phyloP scores from a whole-genome alignment of 2,113 vertebrate species.

The Gopherus evgoodei region DNA sequence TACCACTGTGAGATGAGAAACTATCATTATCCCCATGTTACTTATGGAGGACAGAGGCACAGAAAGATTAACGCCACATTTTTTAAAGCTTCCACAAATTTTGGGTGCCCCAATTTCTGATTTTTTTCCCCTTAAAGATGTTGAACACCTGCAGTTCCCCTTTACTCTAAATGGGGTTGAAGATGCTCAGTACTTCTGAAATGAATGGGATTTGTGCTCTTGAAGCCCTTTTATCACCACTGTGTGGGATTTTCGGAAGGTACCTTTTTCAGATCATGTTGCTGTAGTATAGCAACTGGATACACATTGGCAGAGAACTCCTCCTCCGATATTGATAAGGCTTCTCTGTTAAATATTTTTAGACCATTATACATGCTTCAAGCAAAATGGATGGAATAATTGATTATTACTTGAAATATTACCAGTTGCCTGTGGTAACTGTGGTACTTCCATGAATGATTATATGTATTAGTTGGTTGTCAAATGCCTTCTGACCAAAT shows the following conservation, averaged over 20 bases:
- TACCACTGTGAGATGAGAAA: not conserved
- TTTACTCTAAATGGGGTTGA: not conserved
- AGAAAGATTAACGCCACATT: not conserved
- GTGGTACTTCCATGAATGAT: not conserved
- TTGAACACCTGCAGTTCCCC: not conserved
- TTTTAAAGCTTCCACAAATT: not conserved
- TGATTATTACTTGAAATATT: not conserved
- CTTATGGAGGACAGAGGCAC: not conserved
- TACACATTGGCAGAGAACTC: not conserved
- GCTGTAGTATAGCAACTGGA: not conserved
- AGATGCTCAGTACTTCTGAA: not conserved
- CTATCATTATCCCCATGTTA: not conserved
- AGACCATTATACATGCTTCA: not conserved
- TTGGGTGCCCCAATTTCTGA: not conserved
- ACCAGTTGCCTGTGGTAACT: not conserved
- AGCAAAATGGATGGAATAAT: not conserved
- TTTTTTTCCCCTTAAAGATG: not conserved
- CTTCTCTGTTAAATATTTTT: not conserved
- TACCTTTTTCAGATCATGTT: not conserved
- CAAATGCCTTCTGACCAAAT: not conserved
- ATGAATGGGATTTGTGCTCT: not conserved
- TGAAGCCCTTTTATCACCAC: not conserved
- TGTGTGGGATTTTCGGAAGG: too few relatives aligned
- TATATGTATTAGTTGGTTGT: not conserved
- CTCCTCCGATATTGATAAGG: not conserved